These are phyloP conservation scores for Drosophila jambulina DNA, from an alignment of 1,140 invertebrate species.

Conservation along the genomic window DNA sequence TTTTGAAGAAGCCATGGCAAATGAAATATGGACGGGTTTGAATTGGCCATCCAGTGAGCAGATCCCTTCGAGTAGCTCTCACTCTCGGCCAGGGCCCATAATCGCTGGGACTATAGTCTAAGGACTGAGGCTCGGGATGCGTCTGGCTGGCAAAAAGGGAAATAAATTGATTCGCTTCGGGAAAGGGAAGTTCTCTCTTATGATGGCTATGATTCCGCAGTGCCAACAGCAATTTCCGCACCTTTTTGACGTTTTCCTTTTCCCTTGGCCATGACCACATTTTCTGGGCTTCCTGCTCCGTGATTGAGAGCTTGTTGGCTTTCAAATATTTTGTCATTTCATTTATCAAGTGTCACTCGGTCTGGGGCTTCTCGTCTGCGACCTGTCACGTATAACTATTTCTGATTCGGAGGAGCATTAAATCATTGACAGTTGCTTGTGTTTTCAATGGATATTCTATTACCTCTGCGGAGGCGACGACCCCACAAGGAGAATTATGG, in stretches of 20 bases:
- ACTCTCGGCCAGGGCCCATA: slow-evolving; percentile 15
- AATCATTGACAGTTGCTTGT: slow-evolving; percentile 79
- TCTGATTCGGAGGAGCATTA: slow-evolving; percentile 63
- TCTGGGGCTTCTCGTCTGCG: slow-evolving; percentile 16
- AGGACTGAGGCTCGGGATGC: not conserved
- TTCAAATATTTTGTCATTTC: slow-evolving; percentile 61
- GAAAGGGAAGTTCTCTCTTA: slow-evolving; percentile 17
- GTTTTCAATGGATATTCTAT: slow-evolving; percentile 74
- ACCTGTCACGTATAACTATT: slow-evolving; percentile 57
- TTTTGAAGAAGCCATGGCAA: slow-evolving; percentile 36
- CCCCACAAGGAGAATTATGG: slow-evolving; percentile 50
- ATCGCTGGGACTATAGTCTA: slow-evolving; percentile 18
- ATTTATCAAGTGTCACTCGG: slow-evolving; percentile 66
- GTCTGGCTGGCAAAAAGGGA: slow-evolving; percentile 15
- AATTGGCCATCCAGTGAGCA: slow-evolving; percentile 38
- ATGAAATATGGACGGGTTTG: slow-evolving; percentile 39
- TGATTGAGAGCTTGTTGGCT: slow-evolving; percentile 48
- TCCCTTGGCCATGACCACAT: slow-evolving; percentile 5
- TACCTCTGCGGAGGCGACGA: slow-evolving; percentile 32
- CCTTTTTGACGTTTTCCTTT: slow-evolving; percentile 39
- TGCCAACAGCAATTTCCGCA: slow-evolving; percentile 35
- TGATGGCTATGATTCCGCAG: slow-evolving; percentile 20
- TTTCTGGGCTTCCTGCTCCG: not conserved
- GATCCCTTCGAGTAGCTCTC: slow-evolving; percentile 27
- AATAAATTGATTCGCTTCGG: slow-evolving; percentile 41